Percentiles rank a stretch among this genome's conserved stretches.
Evolutionary conservation across 2,888 invertebrate species (phyloP).

Genomic region (Falcaria lacertinaria): DNA sequence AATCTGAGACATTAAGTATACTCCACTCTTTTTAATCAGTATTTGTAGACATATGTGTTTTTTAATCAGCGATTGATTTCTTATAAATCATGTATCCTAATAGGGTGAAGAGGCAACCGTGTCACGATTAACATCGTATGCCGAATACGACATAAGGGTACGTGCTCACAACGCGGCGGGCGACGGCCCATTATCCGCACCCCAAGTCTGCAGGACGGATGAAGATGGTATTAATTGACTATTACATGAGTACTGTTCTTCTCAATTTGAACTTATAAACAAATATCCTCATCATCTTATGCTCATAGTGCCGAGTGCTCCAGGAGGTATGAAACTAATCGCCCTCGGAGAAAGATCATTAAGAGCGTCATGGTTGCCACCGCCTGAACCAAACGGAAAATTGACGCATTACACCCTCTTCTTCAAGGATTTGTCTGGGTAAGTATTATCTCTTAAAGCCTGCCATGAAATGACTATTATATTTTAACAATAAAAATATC

Average conservation of each 20-base stretch:
- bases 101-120: constrained; percentile 87
- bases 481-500: too few species aligned
- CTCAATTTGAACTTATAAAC: too few species aligned
- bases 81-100: constrained; percentile 1
- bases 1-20: too few species aligned
- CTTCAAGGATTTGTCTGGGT: constrained; percentile 84
- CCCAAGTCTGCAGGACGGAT: constrained; percentile 89
- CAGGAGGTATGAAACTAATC: constrained; percentile 90
- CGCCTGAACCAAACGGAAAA: constrained; percentile 89
- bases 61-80: not conserved
- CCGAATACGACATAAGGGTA: constrained; percentile 92
- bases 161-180: constrained; percentile 92
- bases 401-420: constrained; percentile 91
- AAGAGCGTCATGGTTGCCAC: constrained; percentile 91
- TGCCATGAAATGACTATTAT: too few species aligned
- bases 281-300: constrained; percentile 2
- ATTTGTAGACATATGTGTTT: too few species aligned
- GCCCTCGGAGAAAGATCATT: constrained; percentile 89
- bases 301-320: constrained; percentile 87
- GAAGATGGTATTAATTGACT: constrained; percentile 84
- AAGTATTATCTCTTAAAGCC: constrained; percentile 26
- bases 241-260: not conserved
- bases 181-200: constrained; percentile 87
- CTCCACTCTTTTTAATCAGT: too few species aligned
- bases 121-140: constrained; percentile 88